Base-by-base conservation (phyloP, 2,113 vertebrate genomes). In the Poeciliopsis prolifica region DNA sequence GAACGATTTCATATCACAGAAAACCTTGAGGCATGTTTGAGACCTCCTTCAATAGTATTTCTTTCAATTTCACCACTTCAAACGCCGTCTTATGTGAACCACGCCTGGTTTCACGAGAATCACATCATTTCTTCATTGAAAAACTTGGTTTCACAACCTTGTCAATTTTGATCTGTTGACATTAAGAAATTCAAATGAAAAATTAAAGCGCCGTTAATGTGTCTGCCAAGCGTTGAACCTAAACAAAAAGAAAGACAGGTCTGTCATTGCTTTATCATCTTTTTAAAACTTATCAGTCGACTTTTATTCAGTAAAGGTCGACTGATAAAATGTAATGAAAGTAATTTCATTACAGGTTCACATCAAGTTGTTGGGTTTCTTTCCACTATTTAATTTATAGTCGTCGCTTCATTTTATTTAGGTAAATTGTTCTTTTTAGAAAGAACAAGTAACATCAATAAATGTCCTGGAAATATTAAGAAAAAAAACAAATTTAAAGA, bases 11-110 rank as follows among this genome's bases (percentile, higher is more conserved):
- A 75, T 65, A 70, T 24, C 72, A 70, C 28, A 0, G 8, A 73
- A 84, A 80, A 89, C 91, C 89, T 92, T 92, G 89, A 82, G 70
- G 65, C 31, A 71, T 79, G 54, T 74, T 77, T 84, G 62, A 88
- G 81, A 83, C 77, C 73, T 76, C 81, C 89, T 89, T 88, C 64
- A 86, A 26, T 11, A 72, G 61, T 74, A 80, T 78, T 83, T 86
- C 17, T 4, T 84, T 82, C 12, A 79, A 78, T 88, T 58, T 84
- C 74, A 77, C 31, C 35, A 26, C 28, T 40, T 62, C 79, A 61
- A 42, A 78, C 4, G 66, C 44, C 44, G 44, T 24, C 24, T 22
- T 75, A 58, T 87, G 89, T 87, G 31, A 80, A 77, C 74, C 65
- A 29, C 28, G 42, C 62, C 19, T 35, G 19, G 54, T 64, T 77